Evolutionary conservation across 2,888 invertebrate species (phyloP).

Genomic region (Empis stercorea): DNA sequence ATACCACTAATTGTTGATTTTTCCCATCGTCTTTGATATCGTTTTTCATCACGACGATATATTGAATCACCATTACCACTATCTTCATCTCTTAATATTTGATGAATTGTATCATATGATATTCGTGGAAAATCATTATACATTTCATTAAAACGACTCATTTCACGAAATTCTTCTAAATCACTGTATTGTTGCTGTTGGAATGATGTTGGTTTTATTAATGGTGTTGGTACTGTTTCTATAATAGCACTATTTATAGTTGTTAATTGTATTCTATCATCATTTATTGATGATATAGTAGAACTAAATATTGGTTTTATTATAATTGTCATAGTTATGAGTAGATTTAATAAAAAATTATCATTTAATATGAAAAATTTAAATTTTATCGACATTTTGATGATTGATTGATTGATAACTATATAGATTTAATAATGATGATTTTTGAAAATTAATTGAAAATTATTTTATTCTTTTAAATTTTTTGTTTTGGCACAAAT

Average conservation of each 20-base stretch:
- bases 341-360: conserved; percentile 9
- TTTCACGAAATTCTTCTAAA: background rate
- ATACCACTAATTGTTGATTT: background rate
- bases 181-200: background rate
- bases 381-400: background rate
- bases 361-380: conserved; percentile 11
- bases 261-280: no score
- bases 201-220: background rate
- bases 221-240: background rate
- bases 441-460: no score
- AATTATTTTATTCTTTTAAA: no score
- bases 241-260: no score
- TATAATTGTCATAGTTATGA: background rate
- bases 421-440: no score
- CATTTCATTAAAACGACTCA: background rate
- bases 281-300: no score
- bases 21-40: no score
- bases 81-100: conserved; percentile 29
- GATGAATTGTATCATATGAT: conserved; percentile 28
- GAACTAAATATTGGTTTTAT: no score
- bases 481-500: background rate
- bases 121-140: conserved; percentile 16
- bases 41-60: background rate
- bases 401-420: no score
- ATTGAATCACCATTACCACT: background rate